Evolutionary conservation across 2,113 vertebrate genomes (phyloP).

Genomic region (Opisthocomus hoazin): DNA sequence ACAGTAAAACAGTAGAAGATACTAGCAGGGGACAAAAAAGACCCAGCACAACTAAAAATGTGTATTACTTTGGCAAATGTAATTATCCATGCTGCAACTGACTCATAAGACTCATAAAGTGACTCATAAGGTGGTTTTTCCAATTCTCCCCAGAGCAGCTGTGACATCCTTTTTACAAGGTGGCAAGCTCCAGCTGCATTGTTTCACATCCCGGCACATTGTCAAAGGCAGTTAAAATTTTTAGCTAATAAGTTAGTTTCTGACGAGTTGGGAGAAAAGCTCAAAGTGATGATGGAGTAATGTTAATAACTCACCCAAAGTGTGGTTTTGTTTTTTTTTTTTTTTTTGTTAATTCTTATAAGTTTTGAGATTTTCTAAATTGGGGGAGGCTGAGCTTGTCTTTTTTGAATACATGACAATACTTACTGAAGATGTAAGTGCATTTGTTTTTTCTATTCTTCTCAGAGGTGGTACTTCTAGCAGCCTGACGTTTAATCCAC

Average conservation of each 20-base stretch:
- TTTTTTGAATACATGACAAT: neutral
- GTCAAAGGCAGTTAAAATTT: neutral
- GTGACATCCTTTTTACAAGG: neutral
- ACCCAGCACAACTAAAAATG: neutral
- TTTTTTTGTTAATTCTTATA: neutral
- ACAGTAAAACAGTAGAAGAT: neutral
- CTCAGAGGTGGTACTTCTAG: neutral
- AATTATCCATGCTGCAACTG: neutral
- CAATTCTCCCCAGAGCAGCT: neutral
- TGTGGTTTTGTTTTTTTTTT: neutral
- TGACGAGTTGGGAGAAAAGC: neutral
- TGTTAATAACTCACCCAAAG: neutral
- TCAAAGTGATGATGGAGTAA: neutral
- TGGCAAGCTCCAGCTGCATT: neutral
- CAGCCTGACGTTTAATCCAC: neutral
- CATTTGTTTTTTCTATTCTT: neutral
- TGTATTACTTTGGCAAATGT: neutral
- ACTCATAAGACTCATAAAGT: neutral
- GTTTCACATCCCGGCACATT: neutral
- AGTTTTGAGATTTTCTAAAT: neutral
- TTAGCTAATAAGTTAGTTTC: neutral
- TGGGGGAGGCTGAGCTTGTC: neutral
- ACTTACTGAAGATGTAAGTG: neutral
- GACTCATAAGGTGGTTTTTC: neutral
- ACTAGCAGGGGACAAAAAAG: neutral